A percentile compares a stretch with the other conserved stretches of the same genome.
phyloP scores from a whole-genome alignment of 2,113 vertebrate species.

The Meleagris gallopavo region DNA sequence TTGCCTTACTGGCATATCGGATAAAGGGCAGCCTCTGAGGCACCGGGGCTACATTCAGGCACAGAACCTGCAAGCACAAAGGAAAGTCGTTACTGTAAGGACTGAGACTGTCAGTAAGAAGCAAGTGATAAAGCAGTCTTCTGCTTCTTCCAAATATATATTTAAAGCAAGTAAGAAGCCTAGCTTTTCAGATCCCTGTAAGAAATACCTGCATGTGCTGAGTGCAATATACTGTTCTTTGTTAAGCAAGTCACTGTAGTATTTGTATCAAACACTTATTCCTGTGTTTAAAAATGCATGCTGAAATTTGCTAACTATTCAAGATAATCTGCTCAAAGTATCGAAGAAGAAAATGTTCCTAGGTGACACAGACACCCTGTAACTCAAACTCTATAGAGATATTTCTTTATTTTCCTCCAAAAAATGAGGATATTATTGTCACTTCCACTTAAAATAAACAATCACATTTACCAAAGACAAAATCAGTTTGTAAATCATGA shows the following conservation, averaged over 20 bases:
- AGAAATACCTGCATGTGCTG: background rate
- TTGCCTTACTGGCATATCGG: slow-evolving; percentile 10
- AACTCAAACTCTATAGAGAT: background rate
- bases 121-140: slow-evolving; percentile 5
- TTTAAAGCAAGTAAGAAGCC: background rate
- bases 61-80: slow-evolving; percentile 18
- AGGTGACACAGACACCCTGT: accelerated
- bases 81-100: slow-evolving; percentile 23
- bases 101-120: background rate
- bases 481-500: background rate
- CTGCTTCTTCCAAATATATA: background rate
- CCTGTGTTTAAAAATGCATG: background rate
- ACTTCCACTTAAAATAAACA: slow-evolving; percentile 3
- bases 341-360: background rate
- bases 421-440: background rate
- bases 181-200: background rate
- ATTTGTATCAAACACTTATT: background rate
- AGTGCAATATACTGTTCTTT: background rate
- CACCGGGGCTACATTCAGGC: background rate
- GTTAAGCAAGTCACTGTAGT: background rate
- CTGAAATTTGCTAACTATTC: background rate
- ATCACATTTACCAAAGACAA: background rate
- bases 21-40: background rate
- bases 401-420: background rate
- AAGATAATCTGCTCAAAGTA: background rate